Percentiles rank a stretch among this genome's conserved stretches.
These are phyloP conservation scores for Phataginus tricuspis DNA, from an alignment of 2,797 vertebrate genomes.

Conservation along the genomic window DNA sequence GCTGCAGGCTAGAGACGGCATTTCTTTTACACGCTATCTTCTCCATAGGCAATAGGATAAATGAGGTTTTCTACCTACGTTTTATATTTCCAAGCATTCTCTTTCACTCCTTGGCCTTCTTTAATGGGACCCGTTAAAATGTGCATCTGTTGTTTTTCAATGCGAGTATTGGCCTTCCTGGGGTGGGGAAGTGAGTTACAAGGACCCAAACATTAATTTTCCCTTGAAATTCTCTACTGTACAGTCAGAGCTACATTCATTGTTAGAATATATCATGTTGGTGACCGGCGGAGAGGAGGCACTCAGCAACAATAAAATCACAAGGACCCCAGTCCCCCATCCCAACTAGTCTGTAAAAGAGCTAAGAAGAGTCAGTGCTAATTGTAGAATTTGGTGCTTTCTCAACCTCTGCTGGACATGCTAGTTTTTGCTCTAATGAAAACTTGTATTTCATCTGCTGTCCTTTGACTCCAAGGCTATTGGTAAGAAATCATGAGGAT, in stretches of 20 bases:
- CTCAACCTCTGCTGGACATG: neutral
- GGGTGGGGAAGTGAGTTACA: neutral
- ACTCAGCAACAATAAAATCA: neutral
- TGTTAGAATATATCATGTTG: neutral
- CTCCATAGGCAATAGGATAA: too few relatives aligned
- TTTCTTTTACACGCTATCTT: too few relatives aligned
- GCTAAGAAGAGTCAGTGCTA: too few relatives aligned
- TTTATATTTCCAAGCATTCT: too few relatives aligned
- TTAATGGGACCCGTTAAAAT: neutral
- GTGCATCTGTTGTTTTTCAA: neutral
- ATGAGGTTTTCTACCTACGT: neutral
- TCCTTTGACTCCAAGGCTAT: neutral
- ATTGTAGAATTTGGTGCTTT: neutral
- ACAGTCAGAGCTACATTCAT: fast-evolving
- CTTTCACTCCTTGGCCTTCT: neutral
- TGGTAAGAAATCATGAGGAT: neutral
- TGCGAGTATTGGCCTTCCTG: neutral
- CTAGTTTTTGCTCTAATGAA: neutral
- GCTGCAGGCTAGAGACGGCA: neutral
- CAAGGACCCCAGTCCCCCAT: fast-evolving
- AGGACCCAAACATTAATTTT: neutral
- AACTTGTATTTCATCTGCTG: neutral
- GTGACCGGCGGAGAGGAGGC: neutral
- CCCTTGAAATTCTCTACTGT: fast-evolving
- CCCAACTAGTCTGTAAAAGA: neutral